Conservation (phyloP, 2,113 vertebrate genomes). For the Myanophis thanlyinensis region DNA sequence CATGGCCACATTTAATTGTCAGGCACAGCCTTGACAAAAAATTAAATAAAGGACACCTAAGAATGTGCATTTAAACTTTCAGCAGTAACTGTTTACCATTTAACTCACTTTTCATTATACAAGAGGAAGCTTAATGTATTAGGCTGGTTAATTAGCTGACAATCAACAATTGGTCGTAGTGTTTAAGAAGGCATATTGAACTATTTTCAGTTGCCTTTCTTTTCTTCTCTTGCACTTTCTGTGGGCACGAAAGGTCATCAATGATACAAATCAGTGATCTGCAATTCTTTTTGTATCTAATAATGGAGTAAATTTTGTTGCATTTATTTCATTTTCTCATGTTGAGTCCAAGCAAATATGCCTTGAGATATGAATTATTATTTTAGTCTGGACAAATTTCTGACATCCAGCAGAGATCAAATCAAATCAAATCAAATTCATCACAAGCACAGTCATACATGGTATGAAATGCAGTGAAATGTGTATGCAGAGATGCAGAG, state of each 20-base stretch:
- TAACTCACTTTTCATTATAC: not conserved
- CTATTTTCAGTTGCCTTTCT: not conserved
- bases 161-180: not conserved
- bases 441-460: too few relatives aligned
- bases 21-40: not conserved
- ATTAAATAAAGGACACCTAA: not conserved
- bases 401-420: constrained; percentile 13
- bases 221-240: constrained; percentile 8
- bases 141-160: not conserved
- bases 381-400: not conserved
- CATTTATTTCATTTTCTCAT: constrained; percentile 24
- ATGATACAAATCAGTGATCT: not conserved
- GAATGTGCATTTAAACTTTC: not conserved
- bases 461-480: too few relatives aligned
- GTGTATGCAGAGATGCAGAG: not conserved
- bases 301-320: constrained; percentile 3
- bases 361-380: constrained; percentile 3
- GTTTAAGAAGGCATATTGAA: constrained; percentile 41
- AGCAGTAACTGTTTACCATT: not conserved
- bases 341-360: not conserved
- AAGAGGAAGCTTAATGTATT: not conserved
- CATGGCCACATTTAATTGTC: not conserved
- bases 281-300: not conserved
- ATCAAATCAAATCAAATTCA: too few relatives aligned
- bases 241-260: not conserved